Base-by-base conservation (phyloP, 2,888 invertebrate genomes). In the Ochropacha duplaris region DNA sequence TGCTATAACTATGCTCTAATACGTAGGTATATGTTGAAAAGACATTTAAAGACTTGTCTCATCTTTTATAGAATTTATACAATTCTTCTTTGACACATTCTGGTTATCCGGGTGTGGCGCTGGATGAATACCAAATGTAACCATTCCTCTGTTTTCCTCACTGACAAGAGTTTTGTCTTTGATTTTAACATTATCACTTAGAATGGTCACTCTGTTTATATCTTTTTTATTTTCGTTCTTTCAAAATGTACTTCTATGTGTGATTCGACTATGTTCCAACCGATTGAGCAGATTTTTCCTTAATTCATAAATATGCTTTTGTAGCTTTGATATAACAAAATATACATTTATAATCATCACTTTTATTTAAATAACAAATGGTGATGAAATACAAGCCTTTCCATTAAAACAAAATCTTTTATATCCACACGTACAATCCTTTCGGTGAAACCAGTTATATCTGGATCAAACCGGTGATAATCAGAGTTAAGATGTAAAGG, bases 101-200 rank as follows among this genome's bases (percentile, higher is more conserved):
- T 64, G 68, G 68, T 67, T 72, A 72, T 70, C 44, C 62, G 68
- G 64, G 54, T 57, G 66, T 71, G 73, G 74, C 74, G 69, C 65
- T 71, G 74, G 69, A 66, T 76, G 79, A 77, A 79, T 79, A 79
- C 74, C 66, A 69, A 77, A 75, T 31, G 31, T 69, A 44, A 19
- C 44, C 19, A 19, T 44, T 44, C 44, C 8, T 19, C 44, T 44
- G 19, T 44, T 44, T 44, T 44, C 19, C 9, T 44, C 44, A 8
- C 44, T 19, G 44, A 16, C n/a, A 39, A 3, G 39, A 44, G 44
- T 44, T 44, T 44, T 9, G 19, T 19, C 44, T 44, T 44, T 16
- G 49, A 4, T 24, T 39, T 55, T 16, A 57, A 36, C 16, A 22
- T 24, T 16, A 31, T 44, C 44, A 44, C 19, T 44, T 19, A 9